Evolutionary conservation across 2,797 vertebrate species (phyloP).

Genomic region (Melanotaenia trifasciata): DNA sequence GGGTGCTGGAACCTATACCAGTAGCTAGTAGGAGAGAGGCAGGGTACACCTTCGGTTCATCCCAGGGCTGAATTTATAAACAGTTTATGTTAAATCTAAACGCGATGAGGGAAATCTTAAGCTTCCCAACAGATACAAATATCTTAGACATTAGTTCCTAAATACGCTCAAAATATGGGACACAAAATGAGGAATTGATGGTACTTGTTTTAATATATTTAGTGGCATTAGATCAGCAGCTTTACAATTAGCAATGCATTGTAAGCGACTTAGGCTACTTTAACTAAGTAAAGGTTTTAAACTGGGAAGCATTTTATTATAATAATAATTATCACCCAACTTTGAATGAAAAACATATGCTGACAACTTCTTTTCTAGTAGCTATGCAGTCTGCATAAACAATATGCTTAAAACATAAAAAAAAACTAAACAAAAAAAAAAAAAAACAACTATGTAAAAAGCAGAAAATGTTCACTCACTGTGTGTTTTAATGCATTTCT

Average conservation of each 20-base stretch:
- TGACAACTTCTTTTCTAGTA: neutral
- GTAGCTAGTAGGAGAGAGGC: too few relatives aligned
- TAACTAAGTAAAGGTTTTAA: constrained; percentile 6
- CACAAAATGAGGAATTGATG: constrained; percentile 21
- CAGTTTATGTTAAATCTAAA: neutral
- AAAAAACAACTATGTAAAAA: neutral
- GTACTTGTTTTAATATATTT: constrained; percentile 43
- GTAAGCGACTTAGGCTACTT: constrained; percentile 58
- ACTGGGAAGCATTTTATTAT: too few relatives aligned
- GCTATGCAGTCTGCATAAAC: neutral
- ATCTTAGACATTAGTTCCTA: neutral
- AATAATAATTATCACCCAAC: constrained; percentile 1
- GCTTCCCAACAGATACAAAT: too few relatives aligned
- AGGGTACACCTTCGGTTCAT: too few relatives aligned
- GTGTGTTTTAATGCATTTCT: too few relatives aligned
- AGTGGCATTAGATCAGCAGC: constrained; percentile 20
- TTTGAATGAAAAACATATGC: neutral
- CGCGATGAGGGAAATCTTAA: neutral
- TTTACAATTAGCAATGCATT: constrained; percentile 49
- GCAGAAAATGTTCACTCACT: neutral
- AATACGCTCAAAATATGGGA: constrained; percentile 28
- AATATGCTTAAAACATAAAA: neutral
- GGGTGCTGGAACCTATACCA: too few relatives aligned
- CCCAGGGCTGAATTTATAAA: neutral
- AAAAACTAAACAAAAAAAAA: neutral